Base-by-base conservation (phyloP, 2,113 vertebrate species). In the Corvus hawaiiensis region DNA sequence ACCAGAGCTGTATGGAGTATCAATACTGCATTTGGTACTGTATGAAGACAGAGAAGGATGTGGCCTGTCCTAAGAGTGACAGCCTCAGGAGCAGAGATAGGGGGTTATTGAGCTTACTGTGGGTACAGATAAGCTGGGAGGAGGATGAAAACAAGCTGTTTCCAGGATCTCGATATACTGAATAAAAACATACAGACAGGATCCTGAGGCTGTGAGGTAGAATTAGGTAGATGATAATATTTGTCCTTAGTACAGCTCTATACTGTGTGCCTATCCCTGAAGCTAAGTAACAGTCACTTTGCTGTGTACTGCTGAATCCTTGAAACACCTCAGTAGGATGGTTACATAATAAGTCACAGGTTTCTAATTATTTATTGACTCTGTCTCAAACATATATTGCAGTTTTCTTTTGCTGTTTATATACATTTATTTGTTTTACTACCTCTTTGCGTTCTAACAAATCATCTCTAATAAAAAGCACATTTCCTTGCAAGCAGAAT, bases 381-480 rank as follows among this genome's bases (percentile, higher is more conserved):
- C 82, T 91, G 52, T 77, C 67, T 86, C 10, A 0, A 67, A 51
- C 44, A 88, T 43, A 39, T 73, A 79, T 79, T 95, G 46, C 39
- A 81, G 63, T 46, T 72, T 87, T 76, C 80, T 87, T 92, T 87
- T 83, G 54, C 79, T 87, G 64, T 71, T 94, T 88, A 59, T 78
- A 55, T 74, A 15, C 28, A 67, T 95, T 62, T 94, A 64, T 90
- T 96, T 90, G 51, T 68, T 96, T 96, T 93, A 94, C 52, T 92
- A 58, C 91, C 81, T 79, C 80, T 91, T 91, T 68, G 63, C 85
- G 24, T 94, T 94, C 89, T 94, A 81, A 73, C 80, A 90, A 88
- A 91, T 95, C 51, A 72, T 94, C 63, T 81, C 52, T 91, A 96
- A 96, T 92, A 94, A 94, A 97, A 96, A 93, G n/a, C 84, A 94